Base-by-base conservation (phyloP, 2,113 vertebrate genomes). In the Thamnaconus septentrionalis region DNA sequence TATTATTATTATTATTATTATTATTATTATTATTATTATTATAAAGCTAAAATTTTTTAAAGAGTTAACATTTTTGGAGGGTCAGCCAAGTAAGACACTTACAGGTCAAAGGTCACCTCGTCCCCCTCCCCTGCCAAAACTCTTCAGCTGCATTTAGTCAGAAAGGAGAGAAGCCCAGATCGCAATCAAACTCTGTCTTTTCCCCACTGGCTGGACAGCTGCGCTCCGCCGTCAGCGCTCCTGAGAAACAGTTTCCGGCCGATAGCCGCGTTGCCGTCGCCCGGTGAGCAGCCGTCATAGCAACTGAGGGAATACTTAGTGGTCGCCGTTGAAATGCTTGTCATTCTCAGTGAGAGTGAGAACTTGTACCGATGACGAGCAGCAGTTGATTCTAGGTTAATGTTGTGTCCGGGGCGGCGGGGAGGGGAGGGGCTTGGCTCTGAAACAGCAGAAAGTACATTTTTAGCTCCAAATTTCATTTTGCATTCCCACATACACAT, bases 151-250 rank as follows among this genome's bases (percentile, higher is more conserved):
- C 44, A 59, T 67, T 80, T 78, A 81, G 69, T 80, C 66, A 80
- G 80, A 68, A 85, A 87, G 66, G 62, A 76, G 71, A 85, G 82
- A 81, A 73, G 63, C 53, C 52, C 51, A 75, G 80, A 87, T 87
- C 70, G 78, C 64, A 73, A 84, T 87, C 79, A 78, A 72, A 73
- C 57, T 79, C 53, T 75, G 80, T 41, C 68, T 76, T 82, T 81
- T 78, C 64, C 60, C 64, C 60, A 53, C 70, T 69, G 68, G 51
- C 59, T 39, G 41, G 41, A 76, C 84, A 87, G 80, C 83, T 88
- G 87, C 68, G 79, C 73, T 81, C 53, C 50, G 72, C 72, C 74
- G 52, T 83, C 64, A 73, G 66, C 69, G 58, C 57, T 62, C 46
- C 12, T 59, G 65, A 58, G 65, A 81, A 52, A 31, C 18, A 31